Evolutionary conservation across 23 tunicate species (phyloP).

Genomic region (Phallusia fumigata): DNA sequence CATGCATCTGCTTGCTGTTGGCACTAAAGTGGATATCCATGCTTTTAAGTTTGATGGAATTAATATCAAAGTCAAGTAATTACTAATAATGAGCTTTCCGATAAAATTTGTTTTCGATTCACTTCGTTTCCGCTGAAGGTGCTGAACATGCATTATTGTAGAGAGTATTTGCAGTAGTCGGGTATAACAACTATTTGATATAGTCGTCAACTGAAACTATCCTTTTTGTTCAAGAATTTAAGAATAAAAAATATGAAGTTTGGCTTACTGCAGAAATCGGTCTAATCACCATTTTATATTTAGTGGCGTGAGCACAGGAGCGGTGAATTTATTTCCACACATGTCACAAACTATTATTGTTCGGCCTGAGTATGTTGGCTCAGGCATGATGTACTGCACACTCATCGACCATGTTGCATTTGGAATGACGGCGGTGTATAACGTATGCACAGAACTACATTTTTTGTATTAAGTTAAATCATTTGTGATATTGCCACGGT

Average conservation of each 20-base stretch:
- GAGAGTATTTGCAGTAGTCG: too few species aligned
- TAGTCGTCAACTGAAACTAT: too few species aligned
- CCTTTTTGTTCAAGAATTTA: too few species aligned
- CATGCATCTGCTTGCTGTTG: conserved; percentile 58
- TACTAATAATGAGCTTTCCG: neutral
- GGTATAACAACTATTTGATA: too few species aligned
- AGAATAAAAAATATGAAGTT: too few species aligned
- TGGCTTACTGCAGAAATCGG: too few species aligned
- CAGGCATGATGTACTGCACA: conserved; percentile 41
- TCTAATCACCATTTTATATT: neutral
- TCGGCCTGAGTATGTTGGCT: conserved; percentile 27
- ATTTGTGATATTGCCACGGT: too few species aligned
- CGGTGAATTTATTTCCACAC: conserved; percentile 52
- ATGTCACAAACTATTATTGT: conserved; percentile 33
- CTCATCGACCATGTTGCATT: conserved; percentile 38
- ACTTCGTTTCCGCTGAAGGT: neutral
- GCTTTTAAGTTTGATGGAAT: conserved; percentile 40
- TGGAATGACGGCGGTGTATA: conserved; percentile 52
- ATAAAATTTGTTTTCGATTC: neutral
- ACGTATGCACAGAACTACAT: conserved; percentile 13
- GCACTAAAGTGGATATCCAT: conserved; percentile 71
- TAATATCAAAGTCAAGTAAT: conserved; percentile 48
- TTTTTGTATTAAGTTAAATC: too few species aligned
- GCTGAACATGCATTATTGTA: neutral
- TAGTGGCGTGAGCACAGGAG: conserved; percentile 25